These are phyloP conservation scores for Paguma larvata DNA, from an alignment of 2,797 vertebrate species.

Conservation along the genomic window DNA sequence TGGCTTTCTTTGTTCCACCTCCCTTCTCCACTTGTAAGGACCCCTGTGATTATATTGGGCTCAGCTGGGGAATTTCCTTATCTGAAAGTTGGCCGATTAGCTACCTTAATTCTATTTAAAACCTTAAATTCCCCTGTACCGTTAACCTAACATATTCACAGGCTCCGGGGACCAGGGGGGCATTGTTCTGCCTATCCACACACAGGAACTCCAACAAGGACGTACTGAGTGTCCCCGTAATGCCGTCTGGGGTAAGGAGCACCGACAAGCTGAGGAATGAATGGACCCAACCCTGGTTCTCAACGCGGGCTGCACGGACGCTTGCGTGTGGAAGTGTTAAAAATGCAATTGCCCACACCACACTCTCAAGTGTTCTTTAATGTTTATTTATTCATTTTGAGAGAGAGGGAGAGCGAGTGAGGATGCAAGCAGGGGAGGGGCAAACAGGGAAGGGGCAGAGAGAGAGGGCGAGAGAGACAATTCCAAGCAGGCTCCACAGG, in stretches of 20 bases:
- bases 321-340: neutral
- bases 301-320: neutral
- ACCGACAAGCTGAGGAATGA: neutral
- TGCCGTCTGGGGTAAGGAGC: neutral
- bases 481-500: too few relatives aligned
- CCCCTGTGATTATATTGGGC: neutral
- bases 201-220: neutral
- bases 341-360: neutral
- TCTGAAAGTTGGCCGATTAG: neutral
- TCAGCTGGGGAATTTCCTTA: neutral
- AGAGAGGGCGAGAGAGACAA: too few relatives aligned
- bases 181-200: neutral
- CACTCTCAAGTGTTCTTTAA: neutral
- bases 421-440: too few relatives aligned
- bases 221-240: neutral
- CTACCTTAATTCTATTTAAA: neutral
- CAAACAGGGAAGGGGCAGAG: too few relatives aligned
- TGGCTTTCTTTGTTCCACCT: neutral
- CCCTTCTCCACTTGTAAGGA: neutral
- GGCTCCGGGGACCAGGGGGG: neutral
- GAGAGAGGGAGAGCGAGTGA: too few relatives aligned
- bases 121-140: neutral
- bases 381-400: too few relatives aligned
- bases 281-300: neutral
- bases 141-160: neutral